Evolutionary conservation across 2,888 invertebrate genomes (phyloP), one percentile per base, ranked within the genome.

Genomic region (Meloe dianella): DNA sequence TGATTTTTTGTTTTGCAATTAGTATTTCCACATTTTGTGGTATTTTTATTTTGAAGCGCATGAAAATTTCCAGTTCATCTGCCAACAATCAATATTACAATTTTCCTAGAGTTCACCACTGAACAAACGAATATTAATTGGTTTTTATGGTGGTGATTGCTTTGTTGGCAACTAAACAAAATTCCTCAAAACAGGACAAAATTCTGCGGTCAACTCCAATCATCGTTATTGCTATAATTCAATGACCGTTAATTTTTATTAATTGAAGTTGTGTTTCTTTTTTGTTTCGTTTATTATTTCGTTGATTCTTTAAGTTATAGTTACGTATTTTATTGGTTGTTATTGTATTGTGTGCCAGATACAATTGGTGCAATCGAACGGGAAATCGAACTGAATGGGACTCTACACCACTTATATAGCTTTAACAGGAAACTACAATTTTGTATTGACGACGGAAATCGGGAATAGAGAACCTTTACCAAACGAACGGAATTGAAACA

Each of bases 141-240:
- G 70, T 70, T 72, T 72, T 72, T 72, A 69, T 69, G 66, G 63
- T 51, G 63, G 64, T 68, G 71, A 66, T 72, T 70, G 72, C 68
- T 70, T 69, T 72, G 68, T 68, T 61, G 61, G 59, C 24, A 57
- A 29, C 60, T 17, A 65, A 65, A 65, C 62, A 65, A 62, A 51
- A 65, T 27, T 27, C 17, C 41, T 17, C 17, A 10, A 41, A 41
- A 41, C 2, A 5, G 17, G 17, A 5, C 17, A 17, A 41, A 41
- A 41, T 41, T 41, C 17, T 71, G 71, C 65, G 72, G 70, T 69
- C 67, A 66, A 65, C 65, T 68, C 68, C 64, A 68, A 67, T 72
- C 72, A 72, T 70, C 67, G 64, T 58, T 64, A 63, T 57, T 57
- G 64, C 67, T 69, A 69, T 70, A 67, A 72, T 70, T 69, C 70